phyloP scores from a whole-genome alignment of 37 sponge, comb jelly and placozoan genomes.

The Chondrilla cf. caribensis region DNA sequence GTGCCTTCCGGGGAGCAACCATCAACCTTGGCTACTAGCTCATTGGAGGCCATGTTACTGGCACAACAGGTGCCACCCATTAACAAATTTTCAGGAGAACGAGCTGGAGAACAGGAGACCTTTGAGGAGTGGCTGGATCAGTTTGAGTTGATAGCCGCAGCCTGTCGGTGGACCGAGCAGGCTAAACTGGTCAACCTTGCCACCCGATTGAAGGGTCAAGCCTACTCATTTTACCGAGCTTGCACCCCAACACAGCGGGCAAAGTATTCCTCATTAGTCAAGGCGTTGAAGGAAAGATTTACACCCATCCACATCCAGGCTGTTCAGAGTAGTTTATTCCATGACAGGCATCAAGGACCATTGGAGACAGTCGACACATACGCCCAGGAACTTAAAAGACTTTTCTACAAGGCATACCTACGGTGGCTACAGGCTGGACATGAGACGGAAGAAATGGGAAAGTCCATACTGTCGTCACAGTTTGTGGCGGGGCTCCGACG shows the following conservation, averaged over 20 bases:
- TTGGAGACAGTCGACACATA: constrained; percentile 46
- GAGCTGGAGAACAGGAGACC: constrained; percentile 7
- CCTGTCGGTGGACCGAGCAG: constrained; percentile 33
- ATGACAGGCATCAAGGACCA: constrained; percentile 27
- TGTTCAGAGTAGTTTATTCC: constrained; percentile 46
- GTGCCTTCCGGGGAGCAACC: too few species aligned
- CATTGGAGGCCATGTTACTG: background rate
- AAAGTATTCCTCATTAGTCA: constrained; percentile 31
- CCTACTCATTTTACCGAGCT: constrained; percentile 54
- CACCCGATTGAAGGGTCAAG: constrained; percentile 34
- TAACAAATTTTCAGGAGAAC: constrained; percentile 39
- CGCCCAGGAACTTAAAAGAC: constrained; percentile 48
- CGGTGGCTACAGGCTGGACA: background rate
- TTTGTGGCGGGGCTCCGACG: constrained; percentile 44
- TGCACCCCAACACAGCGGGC: constrained; percentile 28
- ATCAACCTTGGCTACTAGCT: too few species aligned
- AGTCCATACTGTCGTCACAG: constrained; percentile 39
- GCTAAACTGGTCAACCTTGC: constrained; percentile 39
- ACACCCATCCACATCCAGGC: constrained; percentile 36
- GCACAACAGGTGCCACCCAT: constrained; percentile 41
- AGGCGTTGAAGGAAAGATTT: constrained; percentile 38
- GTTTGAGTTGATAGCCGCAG: constrained; percentile 34
- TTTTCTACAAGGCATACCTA: constrained; percentile 41
- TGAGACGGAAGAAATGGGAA: constrained; percentile 31
- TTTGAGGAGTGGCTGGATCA: constrained; percentile 56